phyloP scores from a whole-genome alignment of 2,797 vertebrate species.

The Tolypeutes matacus region DNA sequence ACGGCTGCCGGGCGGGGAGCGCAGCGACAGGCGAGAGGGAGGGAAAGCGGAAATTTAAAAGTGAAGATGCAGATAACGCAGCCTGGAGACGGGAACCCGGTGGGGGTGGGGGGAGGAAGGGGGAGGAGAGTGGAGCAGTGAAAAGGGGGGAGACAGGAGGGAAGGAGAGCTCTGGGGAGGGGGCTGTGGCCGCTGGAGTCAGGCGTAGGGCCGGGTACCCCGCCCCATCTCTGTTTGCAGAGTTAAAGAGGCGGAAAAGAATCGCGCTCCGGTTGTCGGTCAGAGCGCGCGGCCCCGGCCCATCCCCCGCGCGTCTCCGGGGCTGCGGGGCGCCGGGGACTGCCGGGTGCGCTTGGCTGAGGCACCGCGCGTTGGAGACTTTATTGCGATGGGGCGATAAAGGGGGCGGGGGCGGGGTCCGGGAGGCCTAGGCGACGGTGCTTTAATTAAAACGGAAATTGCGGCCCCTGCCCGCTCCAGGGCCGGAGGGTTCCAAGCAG shows the following conservation, averaged over 20 bases:
- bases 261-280: constrained; percentile 92
- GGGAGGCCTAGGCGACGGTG: constrained; percentile 81
- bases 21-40: constrained; percentile 82
- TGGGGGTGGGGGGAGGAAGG: background rate
- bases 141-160: background rate
- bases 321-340: constrained; percentile 80
- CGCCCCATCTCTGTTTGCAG: constrained; percentile 91
- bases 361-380: constrained; percentile 89
- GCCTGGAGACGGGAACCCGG: constrained; percentile 81
- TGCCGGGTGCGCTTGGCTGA: constrained; percentile 81
- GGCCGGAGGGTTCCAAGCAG: constrained; percentile 72
- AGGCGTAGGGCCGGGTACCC: background rate
- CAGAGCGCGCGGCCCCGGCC: constrained; percentile 86
- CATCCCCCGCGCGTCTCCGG: constrained; percentile 79
- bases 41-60: constrained; percentile 86
- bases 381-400: constrained; percentile 99
- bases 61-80: constrained; percentile 86
- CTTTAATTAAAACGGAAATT: constrained; percentile 99
- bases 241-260: constrained; percentile 96
- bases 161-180: constrained; percentile 49
- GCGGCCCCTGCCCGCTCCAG: constrained; percentile 94
- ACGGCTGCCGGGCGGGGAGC: constrained; percentile 69
- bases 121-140: constrained; percentile 45
- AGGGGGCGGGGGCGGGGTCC: constrained; percentile 88
- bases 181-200: constrained; percentile 3